Evolutionary conservation across 2,888 invertebrate genomes (phyloP), one percentile per base, ranked within the genome.

Genomic region (Synanthedon vespiformis): DNA sequence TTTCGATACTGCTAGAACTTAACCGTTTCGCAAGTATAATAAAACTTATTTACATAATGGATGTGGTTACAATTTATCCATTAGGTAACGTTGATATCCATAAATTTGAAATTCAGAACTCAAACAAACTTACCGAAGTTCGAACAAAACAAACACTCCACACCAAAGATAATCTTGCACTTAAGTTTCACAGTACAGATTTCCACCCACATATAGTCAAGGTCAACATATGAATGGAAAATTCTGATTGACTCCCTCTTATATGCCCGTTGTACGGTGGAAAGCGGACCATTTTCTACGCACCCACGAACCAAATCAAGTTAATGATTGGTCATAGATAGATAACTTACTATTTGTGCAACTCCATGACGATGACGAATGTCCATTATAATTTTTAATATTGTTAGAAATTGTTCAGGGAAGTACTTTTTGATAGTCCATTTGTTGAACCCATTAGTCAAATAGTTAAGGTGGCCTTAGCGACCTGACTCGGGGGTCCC

Each of bases 281-380:
- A 83, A 82, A 82, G 77, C 77, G 62, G 65, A 63, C 65, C 56
- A 74, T 81, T 80, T 79, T 79, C 80, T 69, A 70, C 65, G 70
- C 68, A 72, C 58, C 59, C 77, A 77, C 68, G 56, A 58, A 81
- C 70, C 80, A 78, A 80, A 81, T 74, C 78, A 70, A 72, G 77
- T 72, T 81, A 85, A 85, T 85, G 73, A 68, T 62, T 65, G 68
- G 62, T 66, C 58, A 62, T 61, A 56, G 50, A 48, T 52, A 59
- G 55, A 57, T 55, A 62, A 66, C 63, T 64, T 67, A 34, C 67
- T 67, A 63, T 44, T 44, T 44, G 69, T 60, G 63, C 70, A 65
- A 52, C 44, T n/a, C 44, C 44, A 14, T 44, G 44, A 44, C 44
- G 44, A 14, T 44, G 44, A 44, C 44, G 44, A 44, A 13, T 44